Base-by-base conservation (phyloP, 2,888 invertebrate genomes). In the Drosophila rubida region DNA sequence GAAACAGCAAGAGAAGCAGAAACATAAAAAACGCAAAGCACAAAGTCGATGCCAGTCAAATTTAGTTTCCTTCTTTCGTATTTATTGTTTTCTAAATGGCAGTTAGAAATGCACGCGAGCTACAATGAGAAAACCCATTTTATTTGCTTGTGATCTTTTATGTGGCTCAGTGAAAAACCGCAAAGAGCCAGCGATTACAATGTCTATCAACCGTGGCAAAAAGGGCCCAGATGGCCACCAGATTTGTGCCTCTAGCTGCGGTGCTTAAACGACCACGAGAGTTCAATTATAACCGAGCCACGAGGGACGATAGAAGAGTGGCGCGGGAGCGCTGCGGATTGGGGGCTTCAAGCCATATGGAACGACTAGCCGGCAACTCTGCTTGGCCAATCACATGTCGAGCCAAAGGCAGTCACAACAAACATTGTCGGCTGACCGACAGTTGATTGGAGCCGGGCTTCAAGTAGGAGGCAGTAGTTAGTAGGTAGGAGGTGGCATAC, bases 151-250 rank as follows among this genome's bases (percentile, higher is more conserved):
- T 19, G 2, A 1, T 13, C 14, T 49, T 23, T 41, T 35, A 32
- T 23, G 30, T 30, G 4, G 32, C 4, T 11, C 11, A 11, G 32
- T 32, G 27, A 53, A 5, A 60, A 66, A 79, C 87, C 79, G 71
- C 87, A 87, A 72, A 65, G 60, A 63, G 45, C 23, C 16, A 35
- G 62, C 72, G 67, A 57, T 62, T 64, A 73, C 62, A 79, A 57
- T 62, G 73, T 83, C 75, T 59, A 70, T 77, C 61, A 79, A 74
- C 66, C 87, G 77, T 83, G 71, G 65, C 69, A 35, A 41, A 16
- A 35, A 25, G 30, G 16, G 30, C 64, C 51, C 75, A 75, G 67
- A 63, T 62, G 75, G 67, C 50, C 49, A 60, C 60, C 22, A 64
- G 64, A 74, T 65, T 58, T 74, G 54, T n/a, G 63, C 41, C 42